Evolutionary conservation across 1,140 invertebrate genomes (phyloP).

Genomic region (Drosophila auraria): DNA sequence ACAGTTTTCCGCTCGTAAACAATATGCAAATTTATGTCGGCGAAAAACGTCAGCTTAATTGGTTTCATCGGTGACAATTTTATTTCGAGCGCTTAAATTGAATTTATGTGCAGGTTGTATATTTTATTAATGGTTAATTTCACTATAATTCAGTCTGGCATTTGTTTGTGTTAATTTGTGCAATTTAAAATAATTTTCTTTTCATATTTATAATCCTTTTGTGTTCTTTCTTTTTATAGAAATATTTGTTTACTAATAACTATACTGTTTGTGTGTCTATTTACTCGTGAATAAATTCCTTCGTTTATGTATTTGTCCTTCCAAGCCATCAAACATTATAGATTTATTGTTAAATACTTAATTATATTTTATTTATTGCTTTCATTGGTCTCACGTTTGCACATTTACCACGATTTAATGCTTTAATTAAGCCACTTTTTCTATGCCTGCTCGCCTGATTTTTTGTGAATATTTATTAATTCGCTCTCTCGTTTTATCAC

Average conservation of each 20-base stretch:
- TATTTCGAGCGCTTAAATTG: slow-evolving; percentile 7
- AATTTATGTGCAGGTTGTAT: slow-evolving; percentile 4
- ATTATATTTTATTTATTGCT: slow-evolving; percentile 50
- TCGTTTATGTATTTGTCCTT: neutral
- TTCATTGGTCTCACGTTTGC: slow-evolving; percentile 33
- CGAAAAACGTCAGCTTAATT: slow-evolving; percentile 28
- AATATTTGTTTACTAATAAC: neutral
- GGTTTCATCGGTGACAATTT: slow-evolving; percentile 6
- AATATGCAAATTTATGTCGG: slow-evolving; percentile 8
- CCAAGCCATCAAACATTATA: neutral
- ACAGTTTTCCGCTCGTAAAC: slow-evolving; percentile 25
- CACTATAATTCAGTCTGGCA: slow-evolving; percentile 13
- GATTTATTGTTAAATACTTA: slow-evolving; percentile 11
- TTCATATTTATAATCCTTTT: neutral
- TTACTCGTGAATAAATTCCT: too few relatives aligned
- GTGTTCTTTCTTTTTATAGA: neutral
- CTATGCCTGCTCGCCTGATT: neutral
- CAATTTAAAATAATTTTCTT: slow-evolving; percentile 2
- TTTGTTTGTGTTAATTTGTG: neutral
- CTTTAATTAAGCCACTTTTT: slow-evolving; percentile 48
- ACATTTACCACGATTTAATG: slow-evolving; percentile 16
- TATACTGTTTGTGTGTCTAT: neutral
- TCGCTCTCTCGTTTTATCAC: slow-evolving; percentile 17
- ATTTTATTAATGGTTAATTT: slow-evolving; percentile 10
- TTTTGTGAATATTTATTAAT: slow-evolving; percentile 37